Base-by-base conservation (phyloP, 2,797 vertebrate genomes). In the Schizopygopsis pylzovi region DNA sequence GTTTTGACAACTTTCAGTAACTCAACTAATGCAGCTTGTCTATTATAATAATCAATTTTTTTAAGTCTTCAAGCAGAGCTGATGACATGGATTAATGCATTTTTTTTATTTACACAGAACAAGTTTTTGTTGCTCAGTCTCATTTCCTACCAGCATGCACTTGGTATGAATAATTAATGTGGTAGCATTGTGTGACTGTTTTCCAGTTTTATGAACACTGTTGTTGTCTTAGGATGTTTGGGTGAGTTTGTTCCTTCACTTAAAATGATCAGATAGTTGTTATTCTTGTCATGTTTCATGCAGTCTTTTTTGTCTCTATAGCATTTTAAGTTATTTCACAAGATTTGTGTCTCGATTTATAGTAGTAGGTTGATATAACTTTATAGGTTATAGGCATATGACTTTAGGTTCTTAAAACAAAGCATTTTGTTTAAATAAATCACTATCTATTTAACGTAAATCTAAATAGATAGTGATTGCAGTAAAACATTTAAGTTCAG, bases 161-260 rank as follows among this genome's bases (percentile, higher is more conserved):
- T 52, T 39, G 49, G 37, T 11, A 56, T 77, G 28, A 77, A 77
- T 77, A 39, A 56, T 56, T 56, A 77, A 77, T 22, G 52, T 75
- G 47, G 54, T 61, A 43, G 76, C 33, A 61, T 61, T 61, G 12
- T 59, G 37, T 43, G 76, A 43, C 39, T 59, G 76, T 59, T 78
- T 78, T 37, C 33, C 37, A 41, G 49, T n/a, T 56, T 56, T 59
- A 37, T 76, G 54, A 6, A 54, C 28, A 54, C 28, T 54, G 16
- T 22, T 76, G 47, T 37, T 22, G 28, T 49, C 15, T 49, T 73
- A 9, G 15, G 22, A 45, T 47, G 43, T 76, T 16, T 37, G 20
- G 28, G 37, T 77, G 10, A 54, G 10, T 56, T 39, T 37, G 28
- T 54, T 54, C 10, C 10, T 76, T 76, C 20, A 54, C 28, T 54